Evolutionary conservation across 2,113 vertebrate species (phyloP).

Genomic region (Chaetodon auriga): DNA sequence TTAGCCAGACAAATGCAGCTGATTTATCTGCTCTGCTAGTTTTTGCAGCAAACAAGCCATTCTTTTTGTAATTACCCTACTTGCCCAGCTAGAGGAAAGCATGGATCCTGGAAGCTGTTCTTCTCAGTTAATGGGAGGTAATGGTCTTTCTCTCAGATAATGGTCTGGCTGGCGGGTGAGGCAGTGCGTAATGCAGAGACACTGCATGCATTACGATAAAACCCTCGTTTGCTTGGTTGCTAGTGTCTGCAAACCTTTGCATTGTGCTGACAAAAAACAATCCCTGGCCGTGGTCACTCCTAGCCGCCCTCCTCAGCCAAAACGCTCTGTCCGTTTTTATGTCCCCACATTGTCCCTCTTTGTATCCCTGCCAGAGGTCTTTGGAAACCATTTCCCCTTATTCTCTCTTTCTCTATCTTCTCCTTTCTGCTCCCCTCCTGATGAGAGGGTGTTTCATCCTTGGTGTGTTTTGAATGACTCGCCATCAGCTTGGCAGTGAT

Average conservation of each 20-base stretch:
- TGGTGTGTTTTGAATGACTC: conserved; percentile 68
- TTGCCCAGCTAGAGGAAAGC: conserved; percentile 61
- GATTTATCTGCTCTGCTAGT: conserved; percentile 72
- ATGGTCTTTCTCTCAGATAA: conserved; percentile 79
- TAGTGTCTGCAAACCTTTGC: conserved; percentile 55
- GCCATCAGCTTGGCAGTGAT: conserved; percentile 74
- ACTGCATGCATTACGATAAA: conserved; percentile 65
- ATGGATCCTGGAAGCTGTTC: conserved; percentile 67
- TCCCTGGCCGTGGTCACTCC: conserved; percentile 43
- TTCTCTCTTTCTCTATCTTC: conserved; percentile 46
- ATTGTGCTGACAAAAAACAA: conserved; percentile 65
- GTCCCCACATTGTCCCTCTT: conserved; percentile 53
- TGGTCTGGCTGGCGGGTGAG: conserved; percentile 60
- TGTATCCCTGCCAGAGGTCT: conserved; percentile 65
- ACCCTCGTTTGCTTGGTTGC: conserved; percentile 50
- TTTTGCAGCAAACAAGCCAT: conserved; percentile 65
- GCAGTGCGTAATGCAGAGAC: conserved; percentile 57
- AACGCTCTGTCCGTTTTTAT: conserved; percentile 49
- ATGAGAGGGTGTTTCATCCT: conserved; percentile 63
- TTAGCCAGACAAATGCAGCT: conserved; percentile 54
- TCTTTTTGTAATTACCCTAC: conserved; percentile 77
- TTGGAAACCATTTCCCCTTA: conserved; percentile 62
- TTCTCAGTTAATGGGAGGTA: conserved; percentile 80
- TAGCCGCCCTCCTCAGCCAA: conserved; percentile 29
- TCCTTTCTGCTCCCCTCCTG: conserved; percentile 35